A percentile compares a stretch with the other conserved stretches of the same genome.
These are phyloP conservation scores for Scomberomorus guttatus DNA, from an alignment of 2,797 vertebrate species.

Conservation along the genomic window DNA sequence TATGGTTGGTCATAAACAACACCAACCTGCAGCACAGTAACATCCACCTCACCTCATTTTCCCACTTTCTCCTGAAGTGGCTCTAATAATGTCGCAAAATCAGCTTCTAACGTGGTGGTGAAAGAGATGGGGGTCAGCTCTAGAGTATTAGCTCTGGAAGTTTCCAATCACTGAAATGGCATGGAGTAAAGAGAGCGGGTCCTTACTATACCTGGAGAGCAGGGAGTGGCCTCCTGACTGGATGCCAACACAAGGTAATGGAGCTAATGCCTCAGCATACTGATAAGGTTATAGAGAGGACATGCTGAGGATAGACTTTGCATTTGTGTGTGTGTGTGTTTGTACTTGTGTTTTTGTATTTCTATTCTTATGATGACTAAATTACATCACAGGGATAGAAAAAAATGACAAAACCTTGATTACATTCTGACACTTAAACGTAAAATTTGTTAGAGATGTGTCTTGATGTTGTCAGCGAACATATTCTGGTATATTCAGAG, in stretches of 20 bases:
- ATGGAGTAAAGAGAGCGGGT: constrained; percentile 45
- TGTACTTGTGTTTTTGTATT: neutral
- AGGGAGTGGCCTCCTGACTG: constrained; percentile 55
- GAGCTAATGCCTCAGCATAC: constrained; percentile 55
- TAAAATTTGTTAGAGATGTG: neutral
- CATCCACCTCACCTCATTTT: constrained; percentile 18
- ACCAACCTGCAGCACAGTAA: constrained; percentile 1
- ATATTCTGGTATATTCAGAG: neutral
- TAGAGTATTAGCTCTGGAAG: constrained; percentile 64
- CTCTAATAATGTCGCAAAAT: constrained; percentile 44
- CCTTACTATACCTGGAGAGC: constrained; percentile 55
- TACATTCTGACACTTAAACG: neutral
- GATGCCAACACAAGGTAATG: constrained; percentile 69
- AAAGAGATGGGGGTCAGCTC: constrained; percentile 41
- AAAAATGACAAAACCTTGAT: neutral
- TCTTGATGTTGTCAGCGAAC: neutral
- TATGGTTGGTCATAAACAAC: constrained; percentile 24
- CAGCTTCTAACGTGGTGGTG: constrained; percentile 44
- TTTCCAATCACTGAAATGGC: constrained; percentile 72
- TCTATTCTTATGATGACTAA: constrained; percentile 2
- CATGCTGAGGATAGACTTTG: constrained; percentile 8
- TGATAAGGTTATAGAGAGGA: constrained; percentile 68
- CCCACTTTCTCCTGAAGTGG: constrained; percentile 2
- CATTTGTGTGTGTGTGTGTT: neutral
- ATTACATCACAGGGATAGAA: neutral